These are phyloP conservation scores for Zonotrichia albicollis DNA, from an alignment of 2,797 vertebrate genomes.

Conservation along the genomic window DNA sequence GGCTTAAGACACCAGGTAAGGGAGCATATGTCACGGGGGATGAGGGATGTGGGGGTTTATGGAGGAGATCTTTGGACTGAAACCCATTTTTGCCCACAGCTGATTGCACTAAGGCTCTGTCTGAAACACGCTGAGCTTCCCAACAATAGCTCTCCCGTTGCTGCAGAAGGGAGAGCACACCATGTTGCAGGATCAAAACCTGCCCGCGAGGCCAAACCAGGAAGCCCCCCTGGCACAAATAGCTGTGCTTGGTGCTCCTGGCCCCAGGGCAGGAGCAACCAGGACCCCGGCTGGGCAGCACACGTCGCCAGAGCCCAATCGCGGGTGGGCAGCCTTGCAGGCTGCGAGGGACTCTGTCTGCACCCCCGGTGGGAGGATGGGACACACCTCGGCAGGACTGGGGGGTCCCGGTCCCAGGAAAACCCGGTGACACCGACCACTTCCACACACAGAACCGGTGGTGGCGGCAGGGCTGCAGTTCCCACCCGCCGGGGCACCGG, in stretches of 20 bases:
- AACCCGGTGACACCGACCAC: not conserved
- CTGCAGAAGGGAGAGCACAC: not conserved
- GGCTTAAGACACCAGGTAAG: not conserved
- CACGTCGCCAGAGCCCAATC: not conserved
- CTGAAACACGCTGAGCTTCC: not conserved
- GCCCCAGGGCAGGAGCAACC: not conserved
- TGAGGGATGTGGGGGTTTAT: not conserved
- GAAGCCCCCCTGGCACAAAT: rapidly evolving
- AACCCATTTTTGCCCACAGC: not conserved
- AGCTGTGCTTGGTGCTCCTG: not conserved
- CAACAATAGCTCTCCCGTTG: not conserved
- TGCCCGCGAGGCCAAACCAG: not conserved
- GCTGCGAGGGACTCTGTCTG: not conserved
- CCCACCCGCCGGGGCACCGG: not conserved
- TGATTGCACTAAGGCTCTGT: not conserved
- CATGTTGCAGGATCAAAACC: not conserved
- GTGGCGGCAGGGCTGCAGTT: not conserved
- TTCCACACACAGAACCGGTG: not conserved
- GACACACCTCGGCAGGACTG: not conserved
- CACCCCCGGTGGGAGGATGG: not conserved
- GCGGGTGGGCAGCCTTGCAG: not conserved
- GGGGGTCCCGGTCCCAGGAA: not conserved
- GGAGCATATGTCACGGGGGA: not conserved
- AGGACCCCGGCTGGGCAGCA: no score
- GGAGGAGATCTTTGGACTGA: not conserved